Evolutionary conservation across 2,888 invertebrate species (phyloP).

Genomic region (Caenorhabditis sp.): DNA sequence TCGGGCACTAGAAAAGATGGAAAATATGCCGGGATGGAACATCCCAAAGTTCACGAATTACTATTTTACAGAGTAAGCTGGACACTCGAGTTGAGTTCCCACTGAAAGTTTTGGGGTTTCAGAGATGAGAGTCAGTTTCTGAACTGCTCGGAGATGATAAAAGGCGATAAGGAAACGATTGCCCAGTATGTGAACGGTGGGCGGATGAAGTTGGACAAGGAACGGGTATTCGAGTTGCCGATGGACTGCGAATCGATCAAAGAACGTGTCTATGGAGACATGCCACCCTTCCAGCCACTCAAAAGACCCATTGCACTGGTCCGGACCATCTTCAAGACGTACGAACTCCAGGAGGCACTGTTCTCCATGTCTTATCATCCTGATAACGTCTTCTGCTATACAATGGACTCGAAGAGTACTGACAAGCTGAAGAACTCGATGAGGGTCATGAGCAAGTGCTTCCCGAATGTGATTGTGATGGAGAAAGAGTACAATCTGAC

Average conservation of each 20-base stretch:
- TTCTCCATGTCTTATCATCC: constrained; percentile 55
- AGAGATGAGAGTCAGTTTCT: constrained; percentile 53
- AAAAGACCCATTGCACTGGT: constrained; percentile 55
- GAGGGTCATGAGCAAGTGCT: constrained; percentile 35
- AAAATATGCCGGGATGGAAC: constrained; percentile 15
- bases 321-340: constrained; percentile 45
- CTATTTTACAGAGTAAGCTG: constrained; percentile 54
- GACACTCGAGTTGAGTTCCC: background rate
- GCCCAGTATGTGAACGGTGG: constrained; percentile 56
- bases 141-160: constrained; percentile 47
- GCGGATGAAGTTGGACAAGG: constrained; percentile 42
- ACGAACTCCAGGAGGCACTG: constrained; percentile 60
- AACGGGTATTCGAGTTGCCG: constrained; percentile 48
- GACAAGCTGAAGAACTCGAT: constrained; percentile 31
- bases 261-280: constrained; percentile 46
- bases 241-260: constrained; percentile 60
- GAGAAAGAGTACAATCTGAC: constrained; percentile 49
- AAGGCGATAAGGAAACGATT: constrained; percentile 30
- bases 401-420: constrained; percentile 42
- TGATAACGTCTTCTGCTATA: constrained; percentile 53
- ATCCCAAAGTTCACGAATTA: constrained; percentile 28
- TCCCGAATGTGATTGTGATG: constrained; percentile 43
- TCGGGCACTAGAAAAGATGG: too few relatives aligned
- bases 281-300: constrained; percentile 30
- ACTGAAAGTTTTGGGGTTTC: background rate